A percentile compares a stretch with the other conserved stretches of the same genome.
These are phyloP conservation scores for Hesperia comma DNA, from an alignment of 2,888 invertebrate species.

Conservation along the genomic window DNA sequence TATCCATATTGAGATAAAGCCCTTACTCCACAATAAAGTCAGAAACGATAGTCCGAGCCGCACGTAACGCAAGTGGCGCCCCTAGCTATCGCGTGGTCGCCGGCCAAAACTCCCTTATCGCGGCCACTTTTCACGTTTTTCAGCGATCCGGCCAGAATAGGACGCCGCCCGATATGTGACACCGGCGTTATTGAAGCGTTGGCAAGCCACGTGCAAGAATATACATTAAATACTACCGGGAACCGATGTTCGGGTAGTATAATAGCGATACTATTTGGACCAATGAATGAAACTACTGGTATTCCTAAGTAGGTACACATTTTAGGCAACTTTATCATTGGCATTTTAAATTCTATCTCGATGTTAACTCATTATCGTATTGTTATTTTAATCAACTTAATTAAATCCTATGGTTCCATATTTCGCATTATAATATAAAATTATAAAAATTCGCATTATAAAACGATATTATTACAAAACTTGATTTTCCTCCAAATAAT, in stretches of 20 bases:
- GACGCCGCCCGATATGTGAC: constrained; percentile 45
- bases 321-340: too few relatives aligned
- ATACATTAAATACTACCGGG: neutral
- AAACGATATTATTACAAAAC: too few relatives aligned
- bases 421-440: too few relatives aligned
- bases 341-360: too few relatives aligned
- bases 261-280: too few relatives aligned
- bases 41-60: neutral
- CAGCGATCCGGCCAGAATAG: constrained; percentile 54
- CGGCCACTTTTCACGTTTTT: constrained; percentile 81
- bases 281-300: too few relatives aligned
- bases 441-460: too few relatives aligned
- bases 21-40: constrained; percentile 1
- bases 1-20: neutral
- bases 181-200: constrained; percentile 54
- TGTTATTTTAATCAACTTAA: too few relatives aligned
- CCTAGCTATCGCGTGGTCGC: constrained; percentile 58
- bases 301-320: too few relatives aligned
- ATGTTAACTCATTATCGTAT: too few relatives aligned
- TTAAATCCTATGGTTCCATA: too few relatives aligned
- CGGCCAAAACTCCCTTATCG: constrained; percentile 72
- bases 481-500: too few relatives aligned
- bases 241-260: neutral
- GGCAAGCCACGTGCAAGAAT: constrained; percentile 14
- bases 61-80: constrained; percentile 44